Percentiles rank a stretch among this genome's conserved stretches.
phyloP scores from a whole-genome alignment of 2,113 vertebrate genomes.

The Alectura lathami region DNA sequence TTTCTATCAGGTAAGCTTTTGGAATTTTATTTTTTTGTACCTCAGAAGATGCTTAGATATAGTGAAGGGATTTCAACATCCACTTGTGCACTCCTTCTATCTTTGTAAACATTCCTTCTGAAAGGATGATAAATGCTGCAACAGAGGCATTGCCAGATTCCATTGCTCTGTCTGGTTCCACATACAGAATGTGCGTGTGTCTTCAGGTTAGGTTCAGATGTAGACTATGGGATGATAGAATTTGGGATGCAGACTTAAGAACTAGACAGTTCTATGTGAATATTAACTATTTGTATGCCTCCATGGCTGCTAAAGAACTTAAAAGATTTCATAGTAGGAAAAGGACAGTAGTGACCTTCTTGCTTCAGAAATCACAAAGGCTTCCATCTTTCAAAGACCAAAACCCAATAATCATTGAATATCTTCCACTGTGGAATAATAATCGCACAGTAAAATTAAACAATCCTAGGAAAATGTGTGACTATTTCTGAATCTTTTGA shows the following conservation, averaged over 20 bases:
- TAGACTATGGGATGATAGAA: background rate
- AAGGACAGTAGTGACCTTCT: background rate
- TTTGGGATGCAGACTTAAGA: background rate
- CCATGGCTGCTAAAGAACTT: background rate
- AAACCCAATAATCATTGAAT: background rate
- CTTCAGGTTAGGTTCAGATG: background rate
- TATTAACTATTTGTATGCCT: background rate
- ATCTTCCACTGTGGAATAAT: background rate
- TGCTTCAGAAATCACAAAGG: background rate
- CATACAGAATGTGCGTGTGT: background rate
- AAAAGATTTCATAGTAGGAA: background rate
- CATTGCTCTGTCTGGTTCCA: background rate
- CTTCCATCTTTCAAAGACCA: background rate
- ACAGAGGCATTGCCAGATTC: background rate
- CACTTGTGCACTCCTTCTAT: background rate
- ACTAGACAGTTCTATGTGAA: background rate
- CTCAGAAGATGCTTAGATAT: background rate
- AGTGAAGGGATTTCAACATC: background rate
- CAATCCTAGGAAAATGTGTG: fast-evolving
- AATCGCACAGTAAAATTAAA: background rate
- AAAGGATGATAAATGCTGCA: background rate
- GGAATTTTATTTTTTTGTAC: background rate
- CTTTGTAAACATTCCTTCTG: background rate
- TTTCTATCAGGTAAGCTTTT: background rate
- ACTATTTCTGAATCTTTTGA: background rate